Evolutionary conservation across 2,888 invertebrate species (phyloP), one percentile per base, ranked within the genome.

Genomic region (Nomada ruficornis): DNA sequence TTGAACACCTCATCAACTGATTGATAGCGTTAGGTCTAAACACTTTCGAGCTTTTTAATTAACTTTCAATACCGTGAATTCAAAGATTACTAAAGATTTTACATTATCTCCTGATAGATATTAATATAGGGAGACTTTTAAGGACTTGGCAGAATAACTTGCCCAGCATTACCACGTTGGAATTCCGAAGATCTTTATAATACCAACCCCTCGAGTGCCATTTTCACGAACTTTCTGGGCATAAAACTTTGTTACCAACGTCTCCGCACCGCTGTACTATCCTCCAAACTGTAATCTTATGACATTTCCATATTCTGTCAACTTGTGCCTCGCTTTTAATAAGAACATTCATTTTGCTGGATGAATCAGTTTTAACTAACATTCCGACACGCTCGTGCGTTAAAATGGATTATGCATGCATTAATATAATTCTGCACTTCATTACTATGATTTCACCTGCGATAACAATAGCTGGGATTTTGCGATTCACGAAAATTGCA

Each of bases 241-340:
- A 18, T 60, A 59, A 75, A 75, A 75, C 74, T 75, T 69, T 52
- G 59, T 70, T 42, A 75, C 36, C n/a, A 52, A 9, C 50, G 47
- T 52, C 59, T 42, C 26, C 23, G 26, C 18, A 57, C 26, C 54
- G 29, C n/a, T 13, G 23, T 13, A 13, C 57, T 15, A 13, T 68
- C 68, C 42, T 26, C 13, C n/a, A 23, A 69, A 57, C 26, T 69
- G 69, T 11, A 57, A 57, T 57, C 57, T 57, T 57, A 55, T 26
- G 44, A 2, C 44, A 44, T 57, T 69, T 44, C 69, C 57, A 57
- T 69, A 55, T n/a, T 55, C 55, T 18, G 55, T 42, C 23, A 18
- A 68, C 44, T n/a, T 13, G 20, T 20, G 63, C 44, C n/a, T 26
- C 57, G 26, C 13, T 63, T 63, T 20, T 44, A 63, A 63, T 63